A percentile compares a stretch with the other conserved stretches of the same genome.
These are phyloP conservation scores for Nyctereutes procyonoides DNA, from an alignment of 2,113 vertebrate species.

Conservation along the genomic window DNA sequence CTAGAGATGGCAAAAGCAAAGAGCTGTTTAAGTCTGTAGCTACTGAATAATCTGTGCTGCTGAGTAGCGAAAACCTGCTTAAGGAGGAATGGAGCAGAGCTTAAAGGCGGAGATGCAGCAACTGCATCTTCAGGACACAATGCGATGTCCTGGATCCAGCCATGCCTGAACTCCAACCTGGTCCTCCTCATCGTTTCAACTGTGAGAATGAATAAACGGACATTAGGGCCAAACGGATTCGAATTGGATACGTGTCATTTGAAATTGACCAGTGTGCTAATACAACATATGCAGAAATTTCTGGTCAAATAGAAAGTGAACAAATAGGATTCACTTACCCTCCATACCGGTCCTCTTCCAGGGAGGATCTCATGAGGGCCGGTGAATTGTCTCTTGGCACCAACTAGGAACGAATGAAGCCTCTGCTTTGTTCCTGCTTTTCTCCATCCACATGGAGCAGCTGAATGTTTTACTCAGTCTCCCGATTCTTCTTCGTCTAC, in stretches of 20 bases:
- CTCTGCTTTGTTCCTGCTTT: background rate
- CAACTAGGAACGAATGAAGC: background rate
- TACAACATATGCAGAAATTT: background rate
- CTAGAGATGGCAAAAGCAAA: background rate
- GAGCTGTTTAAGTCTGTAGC: background rate
- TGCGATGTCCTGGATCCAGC: background rate
- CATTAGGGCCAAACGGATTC: background rate
- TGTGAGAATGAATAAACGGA: background rate
- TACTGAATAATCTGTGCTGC: background rate
- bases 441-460: background rate
- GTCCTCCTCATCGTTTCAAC: background rate
- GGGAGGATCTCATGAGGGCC: background rate
- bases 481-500: background rate
- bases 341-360: background rate
- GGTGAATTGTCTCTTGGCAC: background rate
- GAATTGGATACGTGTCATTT: constrained; percentile 15
- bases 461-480: background rate
- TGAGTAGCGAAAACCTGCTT: background rate
- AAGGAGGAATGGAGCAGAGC: background rate
- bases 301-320: background rate
- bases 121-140: background rate
- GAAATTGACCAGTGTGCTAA: background rate
- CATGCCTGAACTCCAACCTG: background rate
- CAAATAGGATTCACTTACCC: background rate
- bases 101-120: background rate